phyloP scores from a whole-genome alignment of 2,888 invertebrate species.

The Heliconius charithonia region DNA sequence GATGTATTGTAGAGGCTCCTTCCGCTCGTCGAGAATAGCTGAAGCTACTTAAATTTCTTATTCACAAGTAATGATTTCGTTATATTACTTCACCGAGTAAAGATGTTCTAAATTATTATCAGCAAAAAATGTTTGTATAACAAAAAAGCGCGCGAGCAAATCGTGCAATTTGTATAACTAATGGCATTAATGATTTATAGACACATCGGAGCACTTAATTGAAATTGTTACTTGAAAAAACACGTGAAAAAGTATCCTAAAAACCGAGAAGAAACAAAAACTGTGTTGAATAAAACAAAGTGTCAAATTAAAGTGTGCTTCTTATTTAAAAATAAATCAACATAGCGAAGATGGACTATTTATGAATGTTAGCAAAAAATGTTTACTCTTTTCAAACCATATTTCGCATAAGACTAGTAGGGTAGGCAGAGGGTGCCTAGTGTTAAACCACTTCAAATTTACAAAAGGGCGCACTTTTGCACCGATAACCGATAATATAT shows the following conservation, averaged over 20 bases:
- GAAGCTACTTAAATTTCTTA: slow-evolving; percentile 29
- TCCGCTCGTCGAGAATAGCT: slow-evolving; percentile 45
- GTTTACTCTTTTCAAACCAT: no score
- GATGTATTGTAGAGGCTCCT: slow-evolving; percentile 55
- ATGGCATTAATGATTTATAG: slow-evolving; percentile 54
- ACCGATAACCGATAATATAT: no score
- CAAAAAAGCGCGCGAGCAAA: slow-evolving; percentile 43
- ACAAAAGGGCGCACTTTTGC: no score
- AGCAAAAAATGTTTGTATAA: slow-evolving; percentile 46
- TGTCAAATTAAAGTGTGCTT: slow-evolving; percentile 45
- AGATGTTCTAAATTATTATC: slow-evolving; percentile 40
- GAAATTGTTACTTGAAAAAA: slow-evolving; percentile 51
- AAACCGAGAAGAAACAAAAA: slow-evolving; percentile 49
- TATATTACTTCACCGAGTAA: slow-evolving; percentile 46
- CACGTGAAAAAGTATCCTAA: slow-evolving; percentile 50
- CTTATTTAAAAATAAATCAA: slow-evolving; percentile 7
- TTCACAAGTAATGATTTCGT: slow-evolving; percentile 51
- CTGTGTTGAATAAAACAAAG: slow-evolving; percentile 50
- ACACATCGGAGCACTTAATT: slow-evolving; percentile 52
- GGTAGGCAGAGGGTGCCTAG: no score
- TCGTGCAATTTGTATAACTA: slow-evolving; percentile 52
- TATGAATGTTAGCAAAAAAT: background rate
- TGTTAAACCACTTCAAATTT: no score
- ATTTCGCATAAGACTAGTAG: no score
- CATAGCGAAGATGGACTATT: background rate